Conservation (phyloP, 2,888 invertebrate genomes). For the Parelbella ahira region DNA sequence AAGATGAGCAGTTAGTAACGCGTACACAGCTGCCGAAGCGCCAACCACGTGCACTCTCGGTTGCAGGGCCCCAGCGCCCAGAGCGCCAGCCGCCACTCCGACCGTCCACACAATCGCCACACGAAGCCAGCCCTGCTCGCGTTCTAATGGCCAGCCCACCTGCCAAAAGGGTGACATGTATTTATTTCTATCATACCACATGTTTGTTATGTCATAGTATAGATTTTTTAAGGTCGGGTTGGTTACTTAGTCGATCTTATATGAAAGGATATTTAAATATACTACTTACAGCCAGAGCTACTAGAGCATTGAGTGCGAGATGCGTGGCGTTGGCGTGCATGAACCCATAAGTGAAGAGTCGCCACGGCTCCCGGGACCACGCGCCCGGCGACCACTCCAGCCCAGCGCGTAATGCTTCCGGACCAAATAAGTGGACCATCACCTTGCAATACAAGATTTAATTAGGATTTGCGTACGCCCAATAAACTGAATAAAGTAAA, state of each 20-base stretch:
- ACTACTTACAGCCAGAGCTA: slow-evolving; percentile 65
- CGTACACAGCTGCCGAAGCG: slow-evolving; percentile 95
- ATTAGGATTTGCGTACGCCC: slow-evolving; percentile 1
- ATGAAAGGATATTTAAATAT: too few species aligned
- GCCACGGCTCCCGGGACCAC: slow-evolving; percentile 86
- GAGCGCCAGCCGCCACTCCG: slow-evolving; percentile 87
- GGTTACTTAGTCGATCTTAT: too few species aligned
- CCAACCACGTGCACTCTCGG: slow-evolving; percentile 90
- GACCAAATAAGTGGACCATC: slow-evolving; percentile 44
- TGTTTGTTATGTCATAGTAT: too few species aligned
- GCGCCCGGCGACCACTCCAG: slow-evolving; percentile 59
- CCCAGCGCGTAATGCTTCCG: slow-evolving; percentile 37
- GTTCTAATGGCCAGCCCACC: slow-evolving; percentile 81
- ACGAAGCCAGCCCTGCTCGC: slow-evolving; percentile 87
- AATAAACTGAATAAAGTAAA: too few species aligned
- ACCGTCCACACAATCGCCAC: slow-evolving; percentile 86
- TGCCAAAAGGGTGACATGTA: slow-evolving; percentile 30
- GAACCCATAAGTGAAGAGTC: slow-evolving; percentile 88
- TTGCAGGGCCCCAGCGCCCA: slow-evolving; percentile 88
- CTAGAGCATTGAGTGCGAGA: slow-evolving; percentile 84
- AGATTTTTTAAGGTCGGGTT: too few species aligned
- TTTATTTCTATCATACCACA: too few species aligned
- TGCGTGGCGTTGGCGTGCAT: slow-evolving; percentile 89
- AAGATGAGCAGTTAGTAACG: slow-evolving; percentile 91
- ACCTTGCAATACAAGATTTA: slow-evolving; percentile 38